phyloP scores from a whole-genome alignment of 92 coral and sea anemone genomes.

The Hydrozoanthus gracilis region DNA sequence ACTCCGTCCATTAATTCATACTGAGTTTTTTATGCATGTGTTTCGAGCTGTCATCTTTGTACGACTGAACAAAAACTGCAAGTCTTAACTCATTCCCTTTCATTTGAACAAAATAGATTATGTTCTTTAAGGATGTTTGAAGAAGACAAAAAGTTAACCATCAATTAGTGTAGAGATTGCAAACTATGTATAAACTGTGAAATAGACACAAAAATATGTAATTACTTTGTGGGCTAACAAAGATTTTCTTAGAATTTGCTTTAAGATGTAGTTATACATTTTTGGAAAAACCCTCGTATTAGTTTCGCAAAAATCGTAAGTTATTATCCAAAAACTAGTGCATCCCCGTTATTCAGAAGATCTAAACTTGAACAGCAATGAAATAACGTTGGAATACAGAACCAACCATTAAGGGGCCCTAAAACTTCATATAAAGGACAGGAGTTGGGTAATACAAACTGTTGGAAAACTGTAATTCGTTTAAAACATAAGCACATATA shows the following conservation, averaged over 20 bases:
- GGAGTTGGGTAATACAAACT: not conserved
- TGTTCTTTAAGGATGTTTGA: not conserved
- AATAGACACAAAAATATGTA: not conserved
- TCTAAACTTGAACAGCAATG: not conserved
- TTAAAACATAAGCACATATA: not conserved
- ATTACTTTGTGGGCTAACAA: not conserved
- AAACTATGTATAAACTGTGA: not conserved
- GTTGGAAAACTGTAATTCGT: not conserved
- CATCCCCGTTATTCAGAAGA: not conserved
- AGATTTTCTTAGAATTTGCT: not conserved
- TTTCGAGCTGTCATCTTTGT: not conserved
- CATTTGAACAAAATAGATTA: not conserved
- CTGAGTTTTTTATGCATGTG: not conserved
- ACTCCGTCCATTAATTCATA: not conserved
- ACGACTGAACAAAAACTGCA: not conserved
- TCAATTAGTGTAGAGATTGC: conserved; percentile 19
- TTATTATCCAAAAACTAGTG: too few species aligned
- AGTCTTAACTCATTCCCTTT: not conserved
- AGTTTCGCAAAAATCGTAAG: not conserved
- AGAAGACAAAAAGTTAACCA: conserved; percentile 3
- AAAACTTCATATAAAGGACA: not conserved
- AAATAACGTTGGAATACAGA: conserved; percentile 11
- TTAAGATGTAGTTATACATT: not conserved
- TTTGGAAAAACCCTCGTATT: not conserved
- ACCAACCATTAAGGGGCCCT: conserved; percentile 36